These are phyloP conservation scores for Lepidostoma basale DNA, from an alignment of 1,140 invertebrate species.

Conservation along the genomic window DNA sequence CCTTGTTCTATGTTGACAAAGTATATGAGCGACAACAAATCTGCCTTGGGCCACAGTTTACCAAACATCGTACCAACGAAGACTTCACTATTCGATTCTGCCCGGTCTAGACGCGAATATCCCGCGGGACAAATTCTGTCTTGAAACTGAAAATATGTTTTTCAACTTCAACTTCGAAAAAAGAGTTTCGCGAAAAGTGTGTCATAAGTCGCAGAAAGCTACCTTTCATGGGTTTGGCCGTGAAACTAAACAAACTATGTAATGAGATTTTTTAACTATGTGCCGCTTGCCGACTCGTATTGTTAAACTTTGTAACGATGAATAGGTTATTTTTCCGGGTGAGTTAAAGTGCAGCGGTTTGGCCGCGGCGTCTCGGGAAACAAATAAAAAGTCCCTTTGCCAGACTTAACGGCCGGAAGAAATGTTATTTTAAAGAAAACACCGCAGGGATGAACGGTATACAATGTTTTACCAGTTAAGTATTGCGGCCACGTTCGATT, in stretches of 20 bases:
- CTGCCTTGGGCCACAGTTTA: not conserved
- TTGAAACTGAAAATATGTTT: conserved; percentile 33
- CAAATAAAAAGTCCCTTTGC: conserved; percentile 33
- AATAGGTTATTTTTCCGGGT: conserved; percentile 15
- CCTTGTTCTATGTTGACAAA: too few relatives aligned
- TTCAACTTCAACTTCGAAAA: too few relatives aligned
- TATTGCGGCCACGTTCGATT: not conserved
- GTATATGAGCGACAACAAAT: too few relatives aligned
- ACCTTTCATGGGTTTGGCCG: too few relatives aligned
- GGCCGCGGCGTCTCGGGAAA: conserved; percentile 20
- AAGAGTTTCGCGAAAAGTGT: too few relatives aligned
- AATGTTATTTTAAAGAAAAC: conserved; percentile 41
- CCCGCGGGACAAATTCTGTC: conserved; percentile 37
- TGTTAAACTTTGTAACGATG: not conserved
- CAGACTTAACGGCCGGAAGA: conserved; percentile 41
- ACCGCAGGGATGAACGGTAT: not conserved
- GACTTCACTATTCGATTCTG: not conserved
- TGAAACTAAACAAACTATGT: too few relatives aligned
- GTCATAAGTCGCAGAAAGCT: too few relatives aligned
- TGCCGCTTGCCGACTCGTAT: not conserved
- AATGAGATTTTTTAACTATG: not conserved
- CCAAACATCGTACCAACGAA: not conserved
- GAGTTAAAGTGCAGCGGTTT: conserved; percentile 13
- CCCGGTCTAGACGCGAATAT: conserved; percentile 39
- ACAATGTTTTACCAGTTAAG: not conserved